Evolutionary conservation across 2,888 invertebrate genomes (phyloP), one percentile per base, ranked within the genome.

Genomic region (Xylota sylvarum): DNA sequence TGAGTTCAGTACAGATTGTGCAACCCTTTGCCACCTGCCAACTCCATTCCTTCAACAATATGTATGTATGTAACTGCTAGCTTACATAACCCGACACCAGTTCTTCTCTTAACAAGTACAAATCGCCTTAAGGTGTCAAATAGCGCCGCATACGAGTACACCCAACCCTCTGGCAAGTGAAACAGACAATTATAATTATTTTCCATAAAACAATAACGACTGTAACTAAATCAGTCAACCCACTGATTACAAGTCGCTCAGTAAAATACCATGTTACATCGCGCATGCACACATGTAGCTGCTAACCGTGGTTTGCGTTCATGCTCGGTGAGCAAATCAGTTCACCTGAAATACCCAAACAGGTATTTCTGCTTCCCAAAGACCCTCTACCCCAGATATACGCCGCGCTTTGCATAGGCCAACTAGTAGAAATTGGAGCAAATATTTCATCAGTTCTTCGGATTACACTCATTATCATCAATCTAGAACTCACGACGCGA

Each of bases 41-140:
- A 19, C 5, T 40, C 50, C 14, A 67, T 43, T 30, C n/a, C 46
- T 27, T 40, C 37, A 52, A 40, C 46, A 48, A 19, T 40, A 27
- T 23, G 12, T 35, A 52, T 55, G n/a, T n/a, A n/a, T n/a, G n/a
- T n/a, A n/a, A n/a, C n/a, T 17, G 40, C 35, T 43, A 14, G 17
- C 14, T 79, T 85, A 65, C 74, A 58, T 65, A 74, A 85, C 37
- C 2, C 52, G 40, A 46, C 46, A 70, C 40, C 55, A 70, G 65
- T 85, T 85, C 70, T 72, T 76, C 72, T 46, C 67, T 60, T 76
- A 80, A 81, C 76, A 76, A 80, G 80, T 85, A 76, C 64, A 79
- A 69, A 69, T 32, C 69, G 56, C 74, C 74, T 76, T 30, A 80
- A 65, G 84, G 70, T 80, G 74, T 76, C 69, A 70, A 85, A 80